Conservation (phyloP, 2,888 invertebrate genomes). For the Dusona sp. region DNA sequence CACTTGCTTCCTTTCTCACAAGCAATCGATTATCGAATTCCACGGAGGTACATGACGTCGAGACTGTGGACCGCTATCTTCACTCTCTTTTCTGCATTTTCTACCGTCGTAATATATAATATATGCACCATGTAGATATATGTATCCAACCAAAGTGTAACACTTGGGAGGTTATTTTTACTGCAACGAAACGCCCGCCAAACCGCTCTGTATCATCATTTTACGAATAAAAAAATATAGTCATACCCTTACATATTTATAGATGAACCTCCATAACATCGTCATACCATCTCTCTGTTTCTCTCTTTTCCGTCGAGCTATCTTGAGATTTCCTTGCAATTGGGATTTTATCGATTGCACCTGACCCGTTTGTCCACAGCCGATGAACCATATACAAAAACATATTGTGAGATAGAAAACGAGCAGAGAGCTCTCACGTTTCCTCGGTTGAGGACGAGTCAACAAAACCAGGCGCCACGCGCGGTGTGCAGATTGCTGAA, state of each 20-base stretch:
- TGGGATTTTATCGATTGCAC: constrained; percentile 43
- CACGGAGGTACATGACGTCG: constrained; percentile 65
- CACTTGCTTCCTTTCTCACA: constrained; percentile 57
- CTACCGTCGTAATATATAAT: constrained; percentile 18
- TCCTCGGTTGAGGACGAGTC: constrained; percentile 8
- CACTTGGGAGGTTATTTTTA: neutral
- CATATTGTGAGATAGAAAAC: constrained; percentile 10
- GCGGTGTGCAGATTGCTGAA: neutral
- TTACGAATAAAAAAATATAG: neutral
- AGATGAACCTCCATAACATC: neutral
- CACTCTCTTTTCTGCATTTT: constrained; percentile 45
- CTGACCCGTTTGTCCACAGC: constrained; percentile 16
- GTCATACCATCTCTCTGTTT: neutral
- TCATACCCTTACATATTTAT: no score
- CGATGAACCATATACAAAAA: constrained; percentile 41
- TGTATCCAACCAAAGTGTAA: constrained; percentile 7
- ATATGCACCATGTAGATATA: neutral
- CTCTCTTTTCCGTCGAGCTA: neutral
- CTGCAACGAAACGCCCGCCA: constrained; percentile 5
- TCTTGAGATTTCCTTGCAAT: constrained; percentile 9
- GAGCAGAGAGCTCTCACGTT: constrained; percentile 4
- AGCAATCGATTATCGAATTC: constrained; percentile 72
- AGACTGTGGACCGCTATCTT: constrained; percentile 60
- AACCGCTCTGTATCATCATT: constrained; percentile 7
- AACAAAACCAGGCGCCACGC: constrained; percentile 34